Evolutionary conservation across 2,888 invertebrate genomes (phyloP).

Genomic region (Eilema caniola): DNA sequence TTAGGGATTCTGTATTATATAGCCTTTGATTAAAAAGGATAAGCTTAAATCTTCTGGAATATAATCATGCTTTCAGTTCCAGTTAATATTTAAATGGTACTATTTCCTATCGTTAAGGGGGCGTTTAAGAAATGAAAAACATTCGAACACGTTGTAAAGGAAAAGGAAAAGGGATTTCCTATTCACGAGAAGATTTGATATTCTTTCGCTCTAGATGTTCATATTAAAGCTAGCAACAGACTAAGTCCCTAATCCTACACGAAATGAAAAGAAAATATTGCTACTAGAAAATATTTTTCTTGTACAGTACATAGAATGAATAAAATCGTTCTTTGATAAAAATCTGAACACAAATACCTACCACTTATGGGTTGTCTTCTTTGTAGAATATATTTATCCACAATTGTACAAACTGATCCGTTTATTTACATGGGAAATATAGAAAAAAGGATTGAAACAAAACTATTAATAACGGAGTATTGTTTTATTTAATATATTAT

Average conservation of each 20-base stretch:
- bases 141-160: background rate
- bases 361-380: background rate
- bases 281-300: constrained; percentile 2
- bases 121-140: background rate
- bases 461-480: no score
- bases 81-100: no score
- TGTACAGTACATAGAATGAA: background rate
- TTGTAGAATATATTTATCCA: background rate
- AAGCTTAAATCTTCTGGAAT: no score
- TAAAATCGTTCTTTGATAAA: background rate
- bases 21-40: no score
- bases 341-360: background rate
- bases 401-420: background rate
- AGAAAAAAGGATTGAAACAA: no score
- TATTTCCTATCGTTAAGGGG: no score
- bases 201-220: background rate
- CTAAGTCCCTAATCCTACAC: background rate
- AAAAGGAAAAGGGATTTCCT: background rate
- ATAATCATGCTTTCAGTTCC: no score
- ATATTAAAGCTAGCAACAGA: background rate
- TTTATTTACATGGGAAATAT: background rate
- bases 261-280: background rate
- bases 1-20: no score
- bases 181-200: background rate
- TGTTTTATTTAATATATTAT: no score